Evolutionary conservation across 2,113 vertebrate genomes (phyloP).

Genomic region (Hyperoodon ampullatus): DNA sequence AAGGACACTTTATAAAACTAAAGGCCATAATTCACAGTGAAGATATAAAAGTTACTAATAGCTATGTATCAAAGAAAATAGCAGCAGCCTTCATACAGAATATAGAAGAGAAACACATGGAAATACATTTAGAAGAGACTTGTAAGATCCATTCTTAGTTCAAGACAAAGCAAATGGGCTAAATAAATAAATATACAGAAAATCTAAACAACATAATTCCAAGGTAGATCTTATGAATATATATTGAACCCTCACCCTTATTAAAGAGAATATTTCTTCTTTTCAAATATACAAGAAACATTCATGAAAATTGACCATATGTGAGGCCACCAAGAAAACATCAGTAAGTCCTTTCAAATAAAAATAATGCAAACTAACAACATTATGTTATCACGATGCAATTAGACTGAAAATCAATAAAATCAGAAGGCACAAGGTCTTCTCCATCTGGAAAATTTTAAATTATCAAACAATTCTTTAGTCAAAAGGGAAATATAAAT

Average conservation of each 20-base stretch:
- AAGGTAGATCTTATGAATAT: neutral
- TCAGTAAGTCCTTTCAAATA: neutral
- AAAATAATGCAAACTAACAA: neutral
- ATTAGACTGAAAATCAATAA: neutral
- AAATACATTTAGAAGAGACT: neutral
- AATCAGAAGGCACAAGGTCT: neutral
- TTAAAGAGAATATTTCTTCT: neutral
- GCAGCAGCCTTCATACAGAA: neutral
- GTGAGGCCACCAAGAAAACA: slow-evolving; percentile 8
- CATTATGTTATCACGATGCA: neutral
- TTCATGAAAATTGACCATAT: neutral
- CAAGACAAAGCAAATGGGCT: neutral
- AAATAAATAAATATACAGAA: neutral
- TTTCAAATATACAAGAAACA: neutral
- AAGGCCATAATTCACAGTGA: neutral
- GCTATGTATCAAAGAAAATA: neutral
- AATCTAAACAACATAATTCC: neutral
- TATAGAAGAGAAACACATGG: neutral
- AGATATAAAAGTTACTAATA: neutral
- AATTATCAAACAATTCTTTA: neutral
- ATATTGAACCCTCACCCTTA: neutral
- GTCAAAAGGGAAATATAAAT: neutral
- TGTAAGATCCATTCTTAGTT: neutral
- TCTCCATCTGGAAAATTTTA: neutral
- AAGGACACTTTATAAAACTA: neutral